Evolutionary conservation across 2,113 vertebrate species (phyloP), one percentile per base, ranked within the genome.

Genomic region (Panthera leo): DNA sequence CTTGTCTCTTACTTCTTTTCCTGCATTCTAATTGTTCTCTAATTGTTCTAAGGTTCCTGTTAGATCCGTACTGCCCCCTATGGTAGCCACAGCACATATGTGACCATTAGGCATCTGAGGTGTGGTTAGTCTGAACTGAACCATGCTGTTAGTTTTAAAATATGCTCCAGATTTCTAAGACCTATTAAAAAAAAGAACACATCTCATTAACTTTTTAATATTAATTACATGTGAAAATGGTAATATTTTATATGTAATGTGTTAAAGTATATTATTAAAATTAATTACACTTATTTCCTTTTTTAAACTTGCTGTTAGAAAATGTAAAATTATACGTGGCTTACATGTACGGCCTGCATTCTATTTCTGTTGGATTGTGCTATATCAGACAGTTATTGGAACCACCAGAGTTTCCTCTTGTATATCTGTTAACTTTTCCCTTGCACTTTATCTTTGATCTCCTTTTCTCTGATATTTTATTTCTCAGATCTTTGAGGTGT

Each of bases 21-120:
- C 36, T 67, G 5, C n/a, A 1, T 65, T 51, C 27, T 12, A 34
- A 70, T 29, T 9, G 8, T 42, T 14, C 42, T 45, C 7, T 55
- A 25, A 27, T n/a, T 87, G 34, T 88, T 31, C 29, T 34, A 27
- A 29, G 61, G 34, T 23, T 91, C 61, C 34, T 8, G 5, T 10
- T 27, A 29, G 14, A 67, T 1, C 25, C 7, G 4, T 7, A 6
- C 27, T 25, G 25, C 23, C 18, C 11, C 1, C 2, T 1, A 1
- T 14, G 13, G 65, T 16, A 15, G 34, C 58, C 75, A 19, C 14
- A 7, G 0, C 65, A 23, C 31, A 45, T n/a, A 2, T 7, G 31
- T 15, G 31, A 11, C 58, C 7, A 0, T 7, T 5, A 7, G 29
- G 48, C 25, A 3, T 7, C 3, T 25, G n/a, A 42, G 0, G 9